phyloP scores from a whole-genome alignment of 2,888 invertebrate species.

The Lithophane leautieri region DNA sequence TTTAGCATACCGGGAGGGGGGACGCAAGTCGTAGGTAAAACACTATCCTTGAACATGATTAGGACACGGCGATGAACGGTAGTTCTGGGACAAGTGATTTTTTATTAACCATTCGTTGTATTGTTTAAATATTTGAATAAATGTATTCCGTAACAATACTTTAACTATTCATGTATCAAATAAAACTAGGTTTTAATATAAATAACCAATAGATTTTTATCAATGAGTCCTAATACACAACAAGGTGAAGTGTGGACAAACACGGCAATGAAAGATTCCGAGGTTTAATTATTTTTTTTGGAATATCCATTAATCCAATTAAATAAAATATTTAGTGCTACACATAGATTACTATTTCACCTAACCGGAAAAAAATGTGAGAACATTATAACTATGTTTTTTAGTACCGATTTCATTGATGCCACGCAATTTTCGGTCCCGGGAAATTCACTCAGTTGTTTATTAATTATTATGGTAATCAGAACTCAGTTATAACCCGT shows the following conservation, averaged over 20 bases:
- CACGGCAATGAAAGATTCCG: too few species aligned
- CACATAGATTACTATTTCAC: constrained; percentile 29
- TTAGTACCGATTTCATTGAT: constrained; percentile 26
- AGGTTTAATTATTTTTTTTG: too few species aligned
- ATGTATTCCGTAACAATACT: constrained; percentile 33
- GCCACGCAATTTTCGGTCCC: constrained; percentile 6
- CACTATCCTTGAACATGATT: constrained; percentile 22
- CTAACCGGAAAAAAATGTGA: constrained; percentile 22
- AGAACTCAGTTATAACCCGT: not conserved
- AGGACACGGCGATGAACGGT: constrained; percentile 34
- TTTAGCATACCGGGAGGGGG: constrained; percentile 4
- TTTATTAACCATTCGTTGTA: constrained; percentile 29
- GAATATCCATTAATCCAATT: too few species aligned
- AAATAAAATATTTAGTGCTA: constrained; percentile 13
- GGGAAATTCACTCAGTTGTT: too few species aligned
- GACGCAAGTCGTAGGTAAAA: constrained; percentile 15
- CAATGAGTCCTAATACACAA: too few species aligned
- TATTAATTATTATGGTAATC: too few species aligned
- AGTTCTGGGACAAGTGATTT: constrained; percentile 18
- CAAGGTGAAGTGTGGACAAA: too few species aligned
- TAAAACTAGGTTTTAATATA: constrained; percentile 18
- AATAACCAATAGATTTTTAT: too few species aligned
- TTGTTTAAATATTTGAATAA: constrained; percentile 26
- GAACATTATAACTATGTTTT: constrained; percentile 28
- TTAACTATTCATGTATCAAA: constrained; percentile 20